These are phyloP conservation scores for Drosophila bocki DNA, from an alignment of 1,140 invertebrate genomes.

Conservation along the genomic window DNA sequence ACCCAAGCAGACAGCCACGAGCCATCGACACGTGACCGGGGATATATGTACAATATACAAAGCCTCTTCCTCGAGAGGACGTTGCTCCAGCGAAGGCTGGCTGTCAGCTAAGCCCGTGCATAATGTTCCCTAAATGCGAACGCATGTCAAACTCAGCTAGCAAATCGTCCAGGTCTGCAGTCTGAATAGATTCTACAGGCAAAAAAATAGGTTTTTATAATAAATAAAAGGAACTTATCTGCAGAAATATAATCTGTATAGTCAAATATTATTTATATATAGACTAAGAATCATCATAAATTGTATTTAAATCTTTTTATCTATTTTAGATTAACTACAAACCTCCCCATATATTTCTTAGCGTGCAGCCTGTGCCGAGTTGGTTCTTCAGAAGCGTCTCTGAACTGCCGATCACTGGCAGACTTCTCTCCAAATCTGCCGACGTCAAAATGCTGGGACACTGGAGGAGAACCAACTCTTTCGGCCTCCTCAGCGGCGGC, in stretches of 20 bases:
- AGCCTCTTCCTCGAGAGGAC: conserved; percentile 9
- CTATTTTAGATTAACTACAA: accelerated
- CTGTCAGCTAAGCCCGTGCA: conserved; percentile 72
- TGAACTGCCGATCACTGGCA: conserved; percentile 25
- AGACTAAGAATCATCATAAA: not conserved
- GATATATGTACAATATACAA: not conserved
- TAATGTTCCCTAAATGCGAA: conserved; percentile 80
- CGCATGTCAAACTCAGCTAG: conserved; percentile 60
- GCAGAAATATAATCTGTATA: no score
- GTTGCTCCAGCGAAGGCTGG: conserved; percentile 11
- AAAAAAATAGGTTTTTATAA: not conserved
- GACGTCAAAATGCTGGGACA: conserved; percentile 72
- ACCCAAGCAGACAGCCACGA: conserved; percentile 60
- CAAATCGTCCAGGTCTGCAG: conserved; percentile 9
- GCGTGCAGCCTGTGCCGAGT: conserved; percentile 8
- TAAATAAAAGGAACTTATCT: not conserved
- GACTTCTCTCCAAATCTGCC: conserved; percentile 68
- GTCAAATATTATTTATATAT: not conserved
- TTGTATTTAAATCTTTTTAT: not conserved
- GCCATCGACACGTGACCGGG: conserved; percentile 56
- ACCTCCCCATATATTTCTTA: not conserved
- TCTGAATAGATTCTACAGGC: conserved; percentile 7
- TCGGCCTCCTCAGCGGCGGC: conserved; percentile 41
- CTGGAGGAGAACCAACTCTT: conserved; percentile 26
- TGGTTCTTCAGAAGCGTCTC: conserved; percentile 16